These are phyloP conservation scores for Procavia capensis DNA, from an alignment of 2,113 vertebrate genomes.

Conservation along the genomic window DNA sequence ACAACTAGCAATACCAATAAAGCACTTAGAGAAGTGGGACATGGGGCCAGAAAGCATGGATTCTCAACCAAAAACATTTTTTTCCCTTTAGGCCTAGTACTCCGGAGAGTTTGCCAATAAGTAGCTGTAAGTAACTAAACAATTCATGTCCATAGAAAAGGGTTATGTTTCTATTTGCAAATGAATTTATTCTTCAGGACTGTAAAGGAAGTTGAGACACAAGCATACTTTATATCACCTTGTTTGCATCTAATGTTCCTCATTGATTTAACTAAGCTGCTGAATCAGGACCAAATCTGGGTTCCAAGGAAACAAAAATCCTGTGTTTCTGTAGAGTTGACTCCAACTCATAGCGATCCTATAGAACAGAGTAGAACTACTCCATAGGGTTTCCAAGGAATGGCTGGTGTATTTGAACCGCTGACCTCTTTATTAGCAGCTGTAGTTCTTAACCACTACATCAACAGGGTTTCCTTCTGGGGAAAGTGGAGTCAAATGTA, in stretches of 20 bases:
- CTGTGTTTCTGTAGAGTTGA: no score
- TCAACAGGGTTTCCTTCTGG: no score
- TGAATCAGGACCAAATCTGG: background rate
- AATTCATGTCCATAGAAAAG: background rate
- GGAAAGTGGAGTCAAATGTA: background rate
- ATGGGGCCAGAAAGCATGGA: background rate
- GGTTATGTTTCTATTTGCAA: background rate
- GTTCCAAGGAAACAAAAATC: no score
- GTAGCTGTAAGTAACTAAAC: background rate
- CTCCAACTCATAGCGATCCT: no score
- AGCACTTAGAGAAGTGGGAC: background rate
- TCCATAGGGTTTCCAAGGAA: no score
- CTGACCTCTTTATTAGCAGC: no score
- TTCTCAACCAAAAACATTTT: background rate
- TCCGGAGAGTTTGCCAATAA: background rate
- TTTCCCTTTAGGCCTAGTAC: background rate
- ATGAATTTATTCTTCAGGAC: background rate
- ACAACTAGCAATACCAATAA: no score
- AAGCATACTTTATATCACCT: background rate
- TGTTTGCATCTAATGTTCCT: slow-evolving; percentile 6
- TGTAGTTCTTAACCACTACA: no score
- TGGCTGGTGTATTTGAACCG: no score
- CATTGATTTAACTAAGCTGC: slow-evolving; percentile 14
- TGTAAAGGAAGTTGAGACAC: background rate
- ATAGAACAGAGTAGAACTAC: no score